These are phyloP conservation scores for Apeltes quadracus DNA, from an alignment of 2,113 vertebrate genomes.

Conservation along the genomic window DNA sequence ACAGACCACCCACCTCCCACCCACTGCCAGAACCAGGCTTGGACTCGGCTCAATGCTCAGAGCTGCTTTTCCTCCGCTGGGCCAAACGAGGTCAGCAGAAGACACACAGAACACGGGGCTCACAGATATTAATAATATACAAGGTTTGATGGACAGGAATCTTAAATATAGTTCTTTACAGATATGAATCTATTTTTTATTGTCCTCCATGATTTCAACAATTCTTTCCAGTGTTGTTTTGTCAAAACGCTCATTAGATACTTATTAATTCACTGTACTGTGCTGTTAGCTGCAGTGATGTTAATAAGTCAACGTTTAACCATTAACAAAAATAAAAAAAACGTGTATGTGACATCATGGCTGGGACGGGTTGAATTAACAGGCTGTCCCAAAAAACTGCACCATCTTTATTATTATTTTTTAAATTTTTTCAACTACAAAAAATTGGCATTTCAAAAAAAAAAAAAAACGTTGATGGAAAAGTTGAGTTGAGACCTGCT, in stretches of 20 bases:
- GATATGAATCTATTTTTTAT: slow-evolving; percentile 5
- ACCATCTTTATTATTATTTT: too few relatives aligned
- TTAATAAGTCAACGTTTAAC: not conserved
- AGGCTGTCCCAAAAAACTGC: not conserved
- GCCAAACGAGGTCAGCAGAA: slow-evolving; percentile 62
- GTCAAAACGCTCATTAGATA: not conserved
- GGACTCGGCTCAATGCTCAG: slow-evolving; percentile 57
- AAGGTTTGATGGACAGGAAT: slow-evolving; percentile 28
- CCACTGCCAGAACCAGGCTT: slow-evolving; percentile 65
- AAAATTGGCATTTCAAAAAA: not conserved
- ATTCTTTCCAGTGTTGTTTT: not conserved
- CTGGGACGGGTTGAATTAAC: not conserved
- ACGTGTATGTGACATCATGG: too few relatives aligned
- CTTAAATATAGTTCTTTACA: not conserved
- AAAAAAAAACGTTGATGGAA: not conserved
- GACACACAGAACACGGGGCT: slow-evolving; percentile 35
- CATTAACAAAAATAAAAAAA: not conserved
- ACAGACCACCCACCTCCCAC: slow-evolving; percentile 72
- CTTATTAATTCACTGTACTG: not conserved
- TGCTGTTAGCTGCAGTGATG: too few relatives aligned
- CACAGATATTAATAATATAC: slow-evolving; percentile 42
- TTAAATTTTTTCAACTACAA: too few relatives aligned
- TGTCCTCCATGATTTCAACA: slow-evolving; percentile 1
- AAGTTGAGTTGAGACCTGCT: not conserved
- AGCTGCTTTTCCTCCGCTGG: slow-evolving; percentile 44